Evolutionary conservation across 2,888 invertebrate genomes (phyloP).

Genomic region (Selenia dentaria): DNA sequence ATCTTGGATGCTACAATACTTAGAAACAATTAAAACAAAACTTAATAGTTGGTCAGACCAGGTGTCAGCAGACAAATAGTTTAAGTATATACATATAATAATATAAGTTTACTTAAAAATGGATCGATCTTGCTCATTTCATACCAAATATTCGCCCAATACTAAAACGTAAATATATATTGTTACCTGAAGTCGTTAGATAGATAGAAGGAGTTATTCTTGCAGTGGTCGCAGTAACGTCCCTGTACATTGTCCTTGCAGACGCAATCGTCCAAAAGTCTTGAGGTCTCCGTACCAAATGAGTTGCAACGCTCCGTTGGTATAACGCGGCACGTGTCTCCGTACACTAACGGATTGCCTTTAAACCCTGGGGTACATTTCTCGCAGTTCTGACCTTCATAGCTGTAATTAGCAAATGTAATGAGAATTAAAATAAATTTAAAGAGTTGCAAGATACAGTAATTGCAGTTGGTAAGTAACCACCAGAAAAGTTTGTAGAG

Average conservation of each 20-base stretch:
- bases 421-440: not conserved
- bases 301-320: constrained; percentile 87
- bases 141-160: no score
- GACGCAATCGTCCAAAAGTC: constrained; percentile 65
- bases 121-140: no score
- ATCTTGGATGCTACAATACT: no score
- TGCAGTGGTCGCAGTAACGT: constrained; percentile 93
- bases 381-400: constrained; percentile 90
- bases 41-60: no score
- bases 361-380: constrained; percentile 91
- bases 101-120: no score
- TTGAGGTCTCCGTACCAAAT: constrained; percentile 86
- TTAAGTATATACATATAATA: no score
- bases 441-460: no score
- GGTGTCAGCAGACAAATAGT: no score
- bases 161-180: no score
- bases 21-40: no score
- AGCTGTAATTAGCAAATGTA: constrained; percentile 50
- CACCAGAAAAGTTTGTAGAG: no score
- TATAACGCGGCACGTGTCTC: constrained; percentile 88
- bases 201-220: constrained; percentile 92
- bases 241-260: constrained; percentile 89
- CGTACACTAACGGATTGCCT: constrained; percentile 91
- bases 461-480: not conserved
- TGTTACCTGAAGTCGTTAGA: constrained; percentile 83